Evolutionary conservation across 2,797 vertebrate species (phyloP).

Genomic region (Tragopan temminckii): DNA sequence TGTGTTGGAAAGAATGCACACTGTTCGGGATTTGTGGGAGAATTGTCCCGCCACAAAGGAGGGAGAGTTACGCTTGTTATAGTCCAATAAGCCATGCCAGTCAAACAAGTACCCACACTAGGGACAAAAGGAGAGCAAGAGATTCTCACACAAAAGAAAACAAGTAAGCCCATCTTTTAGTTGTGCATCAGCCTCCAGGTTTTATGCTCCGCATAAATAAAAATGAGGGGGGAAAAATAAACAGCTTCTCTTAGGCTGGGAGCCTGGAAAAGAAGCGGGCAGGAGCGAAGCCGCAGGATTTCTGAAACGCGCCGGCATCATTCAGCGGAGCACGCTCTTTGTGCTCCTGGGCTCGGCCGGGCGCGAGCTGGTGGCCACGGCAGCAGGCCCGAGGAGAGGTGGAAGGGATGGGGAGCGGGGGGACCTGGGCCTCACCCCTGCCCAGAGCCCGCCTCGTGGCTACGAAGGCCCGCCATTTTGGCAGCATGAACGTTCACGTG

Average conservation of each 20-base stretch:
- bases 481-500: conserved; percentile 34
- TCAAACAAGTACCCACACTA: conserved; percentile 97
- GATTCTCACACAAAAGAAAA: conserved; percentile 99
- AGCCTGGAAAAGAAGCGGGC: conserved; percentile 44
- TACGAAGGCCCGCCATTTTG: conserved; percentile 26
- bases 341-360: conserved; percentile 23
- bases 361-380: neutral
- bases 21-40: conserved; percentile 97
- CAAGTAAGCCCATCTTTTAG: conserved; percentile 99
- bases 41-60: conserved; percentile 97
- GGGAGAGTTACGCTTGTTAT: conserved; percentile 99
- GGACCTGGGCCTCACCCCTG: neutral
- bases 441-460: neutral
- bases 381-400: neutral
- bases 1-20: conserved; percentile 95
- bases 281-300: neutral
- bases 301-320: neutral
- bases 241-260: conserved; percentile 84
- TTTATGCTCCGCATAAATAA: conserved; percentile 93
- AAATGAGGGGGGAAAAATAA: conserved; percentile 89
- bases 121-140: conserved; percentile 94
- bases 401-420: neutral
- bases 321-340: conserved; percentile 17
- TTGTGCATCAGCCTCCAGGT: conserved; percentile 95
- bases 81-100: conserved; percentile 99